Conservation (phyloP, 2,888 invertebrate genomes). For the Bugula neritina region DNA sequence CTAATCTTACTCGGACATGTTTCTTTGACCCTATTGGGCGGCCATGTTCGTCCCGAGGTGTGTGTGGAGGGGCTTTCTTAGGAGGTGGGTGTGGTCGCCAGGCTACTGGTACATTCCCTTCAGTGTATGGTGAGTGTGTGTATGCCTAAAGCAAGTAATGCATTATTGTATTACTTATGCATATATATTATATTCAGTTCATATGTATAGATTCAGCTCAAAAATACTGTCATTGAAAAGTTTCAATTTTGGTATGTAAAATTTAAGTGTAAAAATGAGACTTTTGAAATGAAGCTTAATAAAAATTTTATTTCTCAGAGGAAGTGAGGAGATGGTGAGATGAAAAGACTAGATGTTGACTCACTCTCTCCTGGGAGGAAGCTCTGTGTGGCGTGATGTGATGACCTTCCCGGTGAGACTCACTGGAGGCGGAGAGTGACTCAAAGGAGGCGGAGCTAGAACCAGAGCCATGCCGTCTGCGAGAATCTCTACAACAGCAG, state of each 20-base stretch:
- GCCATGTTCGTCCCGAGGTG: conserved; percentile 25
- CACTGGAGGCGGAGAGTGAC: neutral
- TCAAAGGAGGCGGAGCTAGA: conserved; percentile 14
- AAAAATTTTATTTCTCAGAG: too few relatives aligned
- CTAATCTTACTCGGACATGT: conserved; percentile 12
- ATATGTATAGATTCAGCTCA: too few relatives aligned
- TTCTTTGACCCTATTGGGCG: conserved; percentile 13
- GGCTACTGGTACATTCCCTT: neutral
- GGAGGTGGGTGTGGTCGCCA: conserved; percentile 1
- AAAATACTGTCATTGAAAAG: too few relatives aligned
- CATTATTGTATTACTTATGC: too few relatives aligned
- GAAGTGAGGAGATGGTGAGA: too few relatives aligned
- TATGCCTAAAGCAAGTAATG: too few relatives aligned
- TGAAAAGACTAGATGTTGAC: neutral
- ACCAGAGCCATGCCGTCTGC: neutral
- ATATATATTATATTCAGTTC: too few relatives aligned
- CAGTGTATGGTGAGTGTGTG: neutral
- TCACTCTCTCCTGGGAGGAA: neutral
- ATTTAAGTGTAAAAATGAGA: too few relatives aligned
- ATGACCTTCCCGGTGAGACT: conserved; percentile 5
- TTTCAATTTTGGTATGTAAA: too few relatives aligned
- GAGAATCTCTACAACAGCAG: neutral
- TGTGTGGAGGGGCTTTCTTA: neutral
- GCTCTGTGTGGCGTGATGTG: conserved; percentile 10
- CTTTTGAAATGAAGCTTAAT: too few relatives aligned